A percentile compares a stretch with the other conserved stretches of the same genome.
Evolutionary conservation across 2,797 vertebrate species (phyloP).

Genomic region (Amblyraja radiata): DNA sequence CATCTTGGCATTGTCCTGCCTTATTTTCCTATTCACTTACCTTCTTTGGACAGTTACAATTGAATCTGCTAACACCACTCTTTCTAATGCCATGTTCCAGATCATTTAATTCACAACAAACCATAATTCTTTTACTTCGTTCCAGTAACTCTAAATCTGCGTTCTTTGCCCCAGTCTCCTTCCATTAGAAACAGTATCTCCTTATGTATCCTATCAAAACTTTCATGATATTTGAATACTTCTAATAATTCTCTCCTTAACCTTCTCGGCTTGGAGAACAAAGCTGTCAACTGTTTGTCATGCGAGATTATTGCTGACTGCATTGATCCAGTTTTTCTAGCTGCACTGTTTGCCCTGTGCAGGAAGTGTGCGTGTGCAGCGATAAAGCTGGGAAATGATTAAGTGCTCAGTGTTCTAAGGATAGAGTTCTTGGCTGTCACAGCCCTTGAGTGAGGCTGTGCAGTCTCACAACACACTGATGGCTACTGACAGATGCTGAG

Average conservation of each 20-base stretch:
- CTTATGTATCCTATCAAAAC: background rate
- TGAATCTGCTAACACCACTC: background rate
- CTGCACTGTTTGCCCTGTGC: background rate
- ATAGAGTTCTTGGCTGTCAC: background rate
- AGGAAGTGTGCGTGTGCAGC: background rate
- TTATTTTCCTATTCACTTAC: background rate
- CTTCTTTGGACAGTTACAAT: background rate
- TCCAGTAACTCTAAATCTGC: background rate
- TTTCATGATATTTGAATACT: conserved; percentile 4
- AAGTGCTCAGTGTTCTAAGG: conserved; percentile 29
- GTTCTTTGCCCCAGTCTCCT: background rate
- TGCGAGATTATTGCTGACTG: background rate
- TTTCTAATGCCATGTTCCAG: background rate
- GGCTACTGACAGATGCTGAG: background rate
- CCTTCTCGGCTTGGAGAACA: background rate
- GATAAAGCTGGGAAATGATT: conserved; percentile 22
- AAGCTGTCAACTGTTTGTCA: background rate
- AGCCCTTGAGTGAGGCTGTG: background rate
- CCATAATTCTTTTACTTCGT: background rate
- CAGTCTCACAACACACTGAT: background rate
- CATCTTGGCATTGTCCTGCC: background rate
- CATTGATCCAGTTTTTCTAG: conserved; percentile 2
- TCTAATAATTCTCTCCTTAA: background rate
- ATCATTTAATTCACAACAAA: background rate
- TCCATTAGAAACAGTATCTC: background rate